A percentile compares a stretch with the other conserved stretches of the same genome.
Conservation (phyloP, 2,113 vertebrate genomes). For the Scopus umbretta region DNA sequence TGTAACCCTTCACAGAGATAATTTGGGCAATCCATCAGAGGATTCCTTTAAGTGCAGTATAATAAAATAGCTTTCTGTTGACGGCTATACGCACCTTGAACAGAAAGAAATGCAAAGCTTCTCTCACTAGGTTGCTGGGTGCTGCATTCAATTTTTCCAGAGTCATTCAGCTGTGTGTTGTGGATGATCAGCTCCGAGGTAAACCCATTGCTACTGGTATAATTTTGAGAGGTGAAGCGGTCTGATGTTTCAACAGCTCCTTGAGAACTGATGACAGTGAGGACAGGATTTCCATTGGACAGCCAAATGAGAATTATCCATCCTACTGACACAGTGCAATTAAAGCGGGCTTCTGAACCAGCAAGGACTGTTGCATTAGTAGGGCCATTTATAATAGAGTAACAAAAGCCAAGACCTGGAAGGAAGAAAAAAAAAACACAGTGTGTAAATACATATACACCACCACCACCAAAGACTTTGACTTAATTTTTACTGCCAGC, state of each 20-base stretch:
- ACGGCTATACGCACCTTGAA: slow-evolving; percentile 76
- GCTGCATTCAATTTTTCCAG: slow-evolving; percentile 80
- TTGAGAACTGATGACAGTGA: slow-evolving; percentile 61
- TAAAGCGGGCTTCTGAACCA: slow-evolving; percentile 76
- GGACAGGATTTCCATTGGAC: slow-evolving; percentile 31
- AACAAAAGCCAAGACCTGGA: slow-evolving; percentile 50
- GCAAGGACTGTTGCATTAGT: slow-evolving; percentile 67
- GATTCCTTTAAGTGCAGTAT: background rate
- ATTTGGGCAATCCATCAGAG: background rate
- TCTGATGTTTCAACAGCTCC: slow-evolving; percentile 56
- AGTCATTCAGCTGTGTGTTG: slow-evolving; percentile 42
- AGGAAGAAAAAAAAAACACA: background rate
- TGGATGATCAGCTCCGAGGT: slow-evolving; percentile 78
- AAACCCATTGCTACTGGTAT: background rate
- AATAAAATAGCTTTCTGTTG: background rate
- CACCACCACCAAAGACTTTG: background rate
- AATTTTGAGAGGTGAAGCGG: slow-evolving; percentile 65
- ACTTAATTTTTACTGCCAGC: background rate
- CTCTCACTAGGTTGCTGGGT: slow-evolving; percentile 52
- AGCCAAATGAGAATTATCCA: slow-evolving; percentile 85
- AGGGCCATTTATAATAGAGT: slow-evolving; percentile 63
- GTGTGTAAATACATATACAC: background rate
- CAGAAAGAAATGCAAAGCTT: slow-evolving; percentile 69
- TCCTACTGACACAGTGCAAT: slow-evolving; percentile 69
- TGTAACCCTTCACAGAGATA: background rate